Evolutionary conservation across 2,888 invertebrate species (phyloP).

Genomic region (Lordiphosa andalusiaca): DNA sequence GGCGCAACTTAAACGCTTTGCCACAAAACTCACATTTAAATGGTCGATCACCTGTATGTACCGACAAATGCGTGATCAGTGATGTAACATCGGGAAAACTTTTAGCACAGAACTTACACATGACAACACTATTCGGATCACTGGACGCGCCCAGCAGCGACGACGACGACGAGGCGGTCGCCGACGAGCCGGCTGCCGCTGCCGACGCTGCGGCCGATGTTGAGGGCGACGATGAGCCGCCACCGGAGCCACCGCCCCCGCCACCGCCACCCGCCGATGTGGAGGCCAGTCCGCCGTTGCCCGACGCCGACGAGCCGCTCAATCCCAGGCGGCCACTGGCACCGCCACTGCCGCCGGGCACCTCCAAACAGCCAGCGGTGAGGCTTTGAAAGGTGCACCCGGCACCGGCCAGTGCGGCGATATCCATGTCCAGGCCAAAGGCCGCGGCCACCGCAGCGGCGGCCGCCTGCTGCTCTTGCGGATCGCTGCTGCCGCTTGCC

Average conservation of each 20-base stretch:
- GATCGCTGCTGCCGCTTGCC: constrained; percentile 72
- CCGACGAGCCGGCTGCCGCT: constrained; percentile 76
- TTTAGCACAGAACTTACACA: constrained; percentile 96
- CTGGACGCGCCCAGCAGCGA: constrained; percentile 76
- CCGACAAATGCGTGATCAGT: constrained; percentile 92
- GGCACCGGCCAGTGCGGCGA: constrained; percentile 71
- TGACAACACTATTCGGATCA: constrained; percentile 88
- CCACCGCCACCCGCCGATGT: constrained; percentile 77
- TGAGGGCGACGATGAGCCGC: constrained; percentile 73
- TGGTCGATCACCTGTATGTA: constrained; percentile 93
- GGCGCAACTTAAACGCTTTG: constrained; percentile 94
- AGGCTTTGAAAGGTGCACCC: constrained; percentile 62
- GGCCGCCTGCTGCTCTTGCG: constrained; percentile 77
- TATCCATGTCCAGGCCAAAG: constrained; percentile 73
- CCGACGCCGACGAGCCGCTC: constrained; percentile 17
- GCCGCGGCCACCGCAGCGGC: constrained; percentile 77
- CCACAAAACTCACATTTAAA: constrained; percentile 97
- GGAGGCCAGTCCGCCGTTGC: constrained; percentile 62
- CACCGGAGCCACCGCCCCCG: constrained; percentile 48
- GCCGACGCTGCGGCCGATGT: constrained; percentile 69
- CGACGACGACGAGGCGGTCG: constrained; percentile 56
- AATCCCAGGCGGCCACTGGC: constrained; percentile 48
- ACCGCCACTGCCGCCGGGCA: constrained; percentile 47
- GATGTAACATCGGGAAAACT: constrained; percentile 94
- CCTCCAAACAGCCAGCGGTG: constrained; percentile 68